These are phyloP conservation scores for Hylaeus anthracinus DNA, from an alignment of 1,140 invertebrate genomes.

Conservation along the genomic window DNA sequence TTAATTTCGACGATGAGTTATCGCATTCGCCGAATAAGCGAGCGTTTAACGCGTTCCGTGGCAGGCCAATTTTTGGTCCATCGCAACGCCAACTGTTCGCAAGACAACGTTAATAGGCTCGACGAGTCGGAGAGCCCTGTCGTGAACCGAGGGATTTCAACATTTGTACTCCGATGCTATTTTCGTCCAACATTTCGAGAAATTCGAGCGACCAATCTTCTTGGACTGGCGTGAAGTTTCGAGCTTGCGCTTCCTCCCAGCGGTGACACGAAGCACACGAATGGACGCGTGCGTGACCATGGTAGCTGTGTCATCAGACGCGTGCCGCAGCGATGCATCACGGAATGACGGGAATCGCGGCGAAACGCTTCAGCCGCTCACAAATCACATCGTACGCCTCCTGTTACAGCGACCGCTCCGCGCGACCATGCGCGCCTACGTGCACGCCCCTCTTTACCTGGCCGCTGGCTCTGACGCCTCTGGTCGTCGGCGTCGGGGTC, in stretches of 20 bases:
- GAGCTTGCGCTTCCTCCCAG: not conserved
- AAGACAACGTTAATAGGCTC: no score
- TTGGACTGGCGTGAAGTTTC: not conserved
- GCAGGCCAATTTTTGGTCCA: no score
- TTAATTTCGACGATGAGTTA: slow-evolving; percentile 7
- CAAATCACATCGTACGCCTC: slow-evolving; percentile 69
- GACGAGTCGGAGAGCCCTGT: no score
- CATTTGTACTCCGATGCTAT: no score
- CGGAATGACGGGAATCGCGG: slow-evolving; percentile 70
- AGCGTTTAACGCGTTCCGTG: not conserved
- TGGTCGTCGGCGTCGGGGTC: not conserved
- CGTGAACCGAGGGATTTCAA: no score
- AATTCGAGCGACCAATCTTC: no score
- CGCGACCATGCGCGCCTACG: slow-evolving; percentile 36
- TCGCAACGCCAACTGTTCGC: no score
- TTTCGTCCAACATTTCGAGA: no score
- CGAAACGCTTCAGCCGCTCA: slow-evolving; percentile 63
- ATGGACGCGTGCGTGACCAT: not conserved
- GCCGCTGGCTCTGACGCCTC: slow-evolving; percentile 14
- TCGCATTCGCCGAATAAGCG: not conserved
- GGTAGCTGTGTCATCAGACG: slow-evolving; percentile 71
- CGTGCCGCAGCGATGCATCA: slow-evolving; percentile 76
- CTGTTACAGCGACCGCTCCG: slow-evolving; percentile 27
- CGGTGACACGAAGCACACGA: not conserved
- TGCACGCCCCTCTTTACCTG: slow-evolving; percentile 34